A percentile compares a stretch with the other conserved stretches of the same genome.
Evolutionary conservation across 2,888 invertebrate genomes (phyloP).

Genomic region (Eupithecia subfuscata): DNA sequence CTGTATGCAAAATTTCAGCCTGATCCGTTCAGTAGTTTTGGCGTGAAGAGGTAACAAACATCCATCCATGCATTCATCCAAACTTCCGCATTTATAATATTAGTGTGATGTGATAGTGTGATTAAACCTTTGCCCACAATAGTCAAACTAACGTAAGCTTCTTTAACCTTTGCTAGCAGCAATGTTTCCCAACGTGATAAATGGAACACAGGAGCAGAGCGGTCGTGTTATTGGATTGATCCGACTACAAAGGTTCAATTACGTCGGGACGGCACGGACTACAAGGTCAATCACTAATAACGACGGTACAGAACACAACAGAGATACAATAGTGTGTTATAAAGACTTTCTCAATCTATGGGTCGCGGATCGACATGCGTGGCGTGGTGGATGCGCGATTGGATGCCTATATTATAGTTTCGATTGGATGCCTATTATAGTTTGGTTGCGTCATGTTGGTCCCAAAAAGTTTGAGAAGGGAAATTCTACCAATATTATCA

Average conservation of each 20-base stretch:
- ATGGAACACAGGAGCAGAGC: conserved; percentile 53
- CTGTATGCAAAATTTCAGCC: too few relatives aligned
- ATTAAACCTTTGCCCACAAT: too few relatives aligned
- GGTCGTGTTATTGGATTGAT: conserved; percentile 70
- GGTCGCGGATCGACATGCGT: background rate
- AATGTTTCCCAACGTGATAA: conserved; percentile 48
- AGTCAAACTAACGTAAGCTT: background rate
- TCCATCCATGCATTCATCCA: too few relatives aligned
- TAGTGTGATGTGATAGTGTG: too few relatives aligned
- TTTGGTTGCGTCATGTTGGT: background rate
- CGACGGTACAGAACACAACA: conserved; percentile 3
- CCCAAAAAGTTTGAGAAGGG: background rate
- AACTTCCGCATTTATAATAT: too few relatives aligned
- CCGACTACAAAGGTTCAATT: conserved; percentile 75
- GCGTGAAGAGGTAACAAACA: too few relatives aligned
- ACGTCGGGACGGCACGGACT: conserved; percentile 65
- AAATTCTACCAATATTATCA: too few relatives aligned
- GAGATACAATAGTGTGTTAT: background rate
- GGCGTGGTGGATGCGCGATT: background rate
- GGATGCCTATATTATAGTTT: background rate
- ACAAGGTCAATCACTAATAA: conserved; percentile 66
- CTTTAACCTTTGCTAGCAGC: conserved; percentile 26
- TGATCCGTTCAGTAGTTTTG: too few relatives aligned
- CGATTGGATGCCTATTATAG: background rate
- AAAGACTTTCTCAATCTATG: background rate